Base-by-base conservation (phyloP, 1,140 invertebrate genomes). In the Pogonognathellus flavescens region DNA sequence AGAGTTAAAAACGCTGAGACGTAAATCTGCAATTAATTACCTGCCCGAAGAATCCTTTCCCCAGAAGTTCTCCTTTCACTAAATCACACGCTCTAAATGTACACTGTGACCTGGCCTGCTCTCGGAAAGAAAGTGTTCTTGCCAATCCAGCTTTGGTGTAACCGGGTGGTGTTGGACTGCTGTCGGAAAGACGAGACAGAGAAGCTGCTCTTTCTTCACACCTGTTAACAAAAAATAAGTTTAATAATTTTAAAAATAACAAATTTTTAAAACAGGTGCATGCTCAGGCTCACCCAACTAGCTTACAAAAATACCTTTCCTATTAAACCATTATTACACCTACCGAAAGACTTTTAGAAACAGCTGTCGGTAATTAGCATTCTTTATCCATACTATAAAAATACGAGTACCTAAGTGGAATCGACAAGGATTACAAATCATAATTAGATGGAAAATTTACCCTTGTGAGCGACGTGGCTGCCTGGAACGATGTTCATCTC, bases 31-130 rank as follows among this genome's bases (percentile, higher is more conserved):
- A 41, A 41, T 41, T 72, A 49, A 52, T 86, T 62, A 92, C 92
- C 91, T 97, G 95, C 1, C 97, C 97, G 90, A 98, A 98, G 91
- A 98, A 98, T 22, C 97, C 97, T 90, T 96, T 95, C 10, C 97
- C 97, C 8, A 98, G 91, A 2, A 98, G 92, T 90, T 97, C 96
- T 50, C 97, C 97, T 91, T 95, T 94, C 1, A 97, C 93, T 57
- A 98, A 91, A 92, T 98, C 97, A 80, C 94, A 95, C 50, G 96
- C 95, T 2, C 97, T 93, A 91, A 98, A 98, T 85, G 98, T 95
- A 82, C 95, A 93, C 88, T 96, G 95, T 88, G 93, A 95, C 88
- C 93, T 93, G 62, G 94, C 93, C 89, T 97, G 95, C 1, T 95
- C 94, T 31, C 96, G 93, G 91, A 97, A 97, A 1, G 96, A 98